These are phyloP conservation scores for Thunnus maccoyii DNA, from an alignment of 2,113 vertebrate genomes.

Conservation along the genomic window DNA sequence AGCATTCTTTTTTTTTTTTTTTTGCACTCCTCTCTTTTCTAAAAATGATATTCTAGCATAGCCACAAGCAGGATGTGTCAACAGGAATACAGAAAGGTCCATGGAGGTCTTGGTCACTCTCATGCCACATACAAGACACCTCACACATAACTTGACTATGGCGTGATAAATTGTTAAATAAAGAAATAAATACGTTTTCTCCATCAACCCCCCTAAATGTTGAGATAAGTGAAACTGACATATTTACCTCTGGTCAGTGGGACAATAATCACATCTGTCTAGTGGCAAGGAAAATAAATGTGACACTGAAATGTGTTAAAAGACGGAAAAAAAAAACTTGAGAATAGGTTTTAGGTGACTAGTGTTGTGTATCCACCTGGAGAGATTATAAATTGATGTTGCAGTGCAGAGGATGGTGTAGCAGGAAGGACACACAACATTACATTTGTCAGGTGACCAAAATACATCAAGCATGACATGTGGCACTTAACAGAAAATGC, in stretches of 20 bases:
- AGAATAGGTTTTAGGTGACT: conserved; percentile 39
- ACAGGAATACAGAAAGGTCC: conserved; percentile 22
- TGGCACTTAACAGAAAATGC: conserved; percentile 46
- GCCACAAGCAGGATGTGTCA: background rate
- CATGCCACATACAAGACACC: conserved; percentile 8
- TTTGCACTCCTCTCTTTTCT: background rate
- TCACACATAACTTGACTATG: conserved; percentile 1
- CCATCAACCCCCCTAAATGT: conserved; percentile 17
- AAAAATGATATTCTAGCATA: conserved; percentile 5
- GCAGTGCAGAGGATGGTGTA: conserved; percentile 43
- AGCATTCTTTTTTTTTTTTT: background rate
- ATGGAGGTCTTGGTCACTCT: conserved; percentile 13
- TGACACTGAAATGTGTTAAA: conserved; percentile 57
- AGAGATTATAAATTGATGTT: conserved; percentile 77
- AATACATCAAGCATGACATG: conserved; percentile 53
- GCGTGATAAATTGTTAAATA: background rate
- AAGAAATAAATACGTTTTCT: background rate
- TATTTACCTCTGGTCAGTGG: conserved; percentile 50
- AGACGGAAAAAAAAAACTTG: background rate
- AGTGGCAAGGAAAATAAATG: conserved; percentile 40
- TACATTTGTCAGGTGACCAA: conserved; percentile 66
- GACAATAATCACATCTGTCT: conserved; percentile 44
- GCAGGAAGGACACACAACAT: conserved; percentile 55
- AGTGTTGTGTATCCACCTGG: conserved; percentile 60
- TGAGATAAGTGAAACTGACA: conserved; percentile 54